Evolutionary conservation across 2,888 invertebrate species (phyloP).

Genomic region (Mesopsocus fuscifrons): DNA sequence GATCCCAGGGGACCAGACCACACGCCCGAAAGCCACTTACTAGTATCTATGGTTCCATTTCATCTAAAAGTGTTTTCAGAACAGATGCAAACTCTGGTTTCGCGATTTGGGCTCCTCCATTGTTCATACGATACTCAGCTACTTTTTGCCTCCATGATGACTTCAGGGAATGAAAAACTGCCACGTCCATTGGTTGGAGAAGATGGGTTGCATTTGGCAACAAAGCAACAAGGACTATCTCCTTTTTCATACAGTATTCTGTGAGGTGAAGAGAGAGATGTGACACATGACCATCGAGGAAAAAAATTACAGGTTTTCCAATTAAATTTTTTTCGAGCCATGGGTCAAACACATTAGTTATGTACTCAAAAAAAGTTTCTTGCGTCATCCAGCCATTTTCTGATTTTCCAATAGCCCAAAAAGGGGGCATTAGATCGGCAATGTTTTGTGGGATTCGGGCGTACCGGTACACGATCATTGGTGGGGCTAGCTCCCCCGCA

Average conservation of each 20-base stretch:
- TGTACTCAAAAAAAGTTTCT: conserved; percentile 22
- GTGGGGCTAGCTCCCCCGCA: conserved; percentile 18
- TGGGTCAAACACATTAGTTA: conserved; percentile 21
- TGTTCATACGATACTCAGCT: neutral
- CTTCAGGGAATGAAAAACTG: conserved; percentile 17
- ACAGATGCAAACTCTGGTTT: too few species aligned
- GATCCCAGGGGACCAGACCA: neutral
- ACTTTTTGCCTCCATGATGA: conserved; percentile 12
- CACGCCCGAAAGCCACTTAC: neutral
- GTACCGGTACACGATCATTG: conserved; percentile 21
- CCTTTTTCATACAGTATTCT: conserved; percentile 17
- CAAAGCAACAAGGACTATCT: conserved; percentile 14
- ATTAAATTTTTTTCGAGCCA: conserved; percentile 19
- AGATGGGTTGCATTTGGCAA: conserved; percentile 16
- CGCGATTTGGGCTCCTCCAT: neutral
- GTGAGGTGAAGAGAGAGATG: conserved; percentile 18
- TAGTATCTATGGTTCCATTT: neutral
- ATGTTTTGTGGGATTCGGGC: conserved; percentile 17
- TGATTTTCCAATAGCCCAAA: conserved; percentile 19
- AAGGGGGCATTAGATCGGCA: conserved; percentile 9
- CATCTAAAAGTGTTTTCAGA: neutral
- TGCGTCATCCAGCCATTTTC: conserved; percentile 21
- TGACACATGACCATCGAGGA: conserved; percentile 19
- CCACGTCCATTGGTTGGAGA: conserved; percentile 17
- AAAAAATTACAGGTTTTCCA: conserved; percentile 17